Evolutionary conservation across 2,113 vertebrate species (phyloP).

Genomic region (Oreochromis tanganicae): DNA sequence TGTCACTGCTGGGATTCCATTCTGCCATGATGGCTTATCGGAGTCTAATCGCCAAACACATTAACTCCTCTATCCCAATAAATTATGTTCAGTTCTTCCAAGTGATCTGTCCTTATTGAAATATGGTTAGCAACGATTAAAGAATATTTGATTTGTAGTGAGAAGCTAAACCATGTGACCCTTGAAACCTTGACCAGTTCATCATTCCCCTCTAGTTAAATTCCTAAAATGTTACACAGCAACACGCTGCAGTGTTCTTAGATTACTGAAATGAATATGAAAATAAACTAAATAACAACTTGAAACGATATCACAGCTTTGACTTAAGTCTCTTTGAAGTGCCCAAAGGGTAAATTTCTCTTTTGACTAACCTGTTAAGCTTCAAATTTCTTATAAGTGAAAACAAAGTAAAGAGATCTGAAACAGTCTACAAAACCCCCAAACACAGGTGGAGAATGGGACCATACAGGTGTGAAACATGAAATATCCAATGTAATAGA

Average conservation of each 20-base stretch:
- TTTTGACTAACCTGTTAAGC: not conserved
- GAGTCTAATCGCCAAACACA: not conserved
- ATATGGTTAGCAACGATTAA: not conserved
- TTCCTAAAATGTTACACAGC: not conserved
- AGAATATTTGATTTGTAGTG: not conserved
- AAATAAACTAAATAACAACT: not conserved
- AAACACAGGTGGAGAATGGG: not conserved
- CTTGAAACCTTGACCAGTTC: not conserved
- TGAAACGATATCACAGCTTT: slow-evolving; percentile 45
- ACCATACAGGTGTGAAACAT: not conserved
- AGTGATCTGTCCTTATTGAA: not conserved
- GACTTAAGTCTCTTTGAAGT: slow-evolving; percentile 42
- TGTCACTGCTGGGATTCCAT: not conserved
- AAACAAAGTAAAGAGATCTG: not conserved
- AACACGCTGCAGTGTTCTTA: not conserved
- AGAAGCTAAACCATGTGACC: not conserved
- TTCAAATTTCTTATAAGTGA: not conserved
- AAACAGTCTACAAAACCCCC: not conserved
- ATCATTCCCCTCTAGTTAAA: not conserved
- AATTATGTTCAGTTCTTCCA: not conserved
- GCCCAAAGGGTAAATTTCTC: not conserved
- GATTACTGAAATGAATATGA: not conserved
- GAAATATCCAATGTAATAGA: not conserved
- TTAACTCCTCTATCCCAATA: not conserved
- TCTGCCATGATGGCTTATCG: not conserved